Conservation (phyloP, 1,140 invertebrate genomes). For the Amyelois transitella region DNA sequence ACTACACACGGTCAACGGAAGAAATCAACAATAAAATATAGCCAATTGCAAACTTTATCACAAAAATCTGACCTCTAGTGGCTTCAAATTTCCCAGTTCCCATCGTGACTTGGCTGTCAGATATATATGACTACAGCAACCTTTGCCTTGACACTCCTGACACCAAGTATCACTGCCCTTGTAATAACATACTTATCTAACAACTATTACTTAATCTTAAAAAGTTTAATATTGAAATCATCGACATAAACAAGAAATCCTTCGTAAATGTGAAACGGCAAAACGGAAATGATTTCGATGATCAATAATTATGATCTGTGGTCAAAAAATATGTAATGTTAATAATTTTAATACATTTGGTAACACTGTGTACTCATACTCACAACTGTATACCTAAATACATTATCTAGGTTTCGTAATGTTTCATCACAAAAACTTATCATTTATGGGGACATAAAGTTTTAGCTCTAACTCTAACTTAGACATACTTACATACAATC, state of each 20-base stretch:
- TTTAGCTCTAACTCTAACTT: too few species aligned
- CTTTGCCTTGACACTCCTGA: constrained; percentile 4
- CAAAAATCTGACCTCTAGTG: background rate
- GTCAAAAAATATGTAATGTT: too few species aligned
- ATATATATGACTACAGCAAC: background rate
- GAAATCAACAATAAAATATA: background rate
- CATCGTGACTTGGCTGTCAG: constrained; percentile 1
- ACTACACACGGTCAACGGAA: background rate
- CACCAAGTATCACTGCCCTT: constrained; percentile 2
- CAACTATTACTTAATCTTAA: background rate
- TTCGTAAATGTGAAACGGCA: too few species aligned
- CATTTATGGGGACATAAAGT: too few species aligned
- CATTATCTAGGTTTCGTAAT: too few species aligned
- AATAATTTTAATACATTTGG: too few species aligned
- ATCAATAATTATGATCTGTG: too few species aligned
- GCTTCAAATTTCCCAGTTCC: background rate
- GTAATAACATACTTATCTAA: background rate
- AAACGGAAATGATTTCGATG: too few species aligned
- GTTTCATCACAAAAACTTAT: too few species aligned
- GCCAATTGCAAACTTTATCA: background rate
- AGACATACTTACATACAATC: too few species aligned
- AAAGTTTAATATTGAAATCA: background rate
- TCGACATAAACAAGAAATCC: background rate
- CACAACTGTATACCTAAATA: too few species aligned
- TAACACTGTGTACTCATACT: too few species aligned